Evolutionary conservation across 2,113 vertebrate genomes (phyloP).

Genomic region (Festucalex cinctus): DNA sequence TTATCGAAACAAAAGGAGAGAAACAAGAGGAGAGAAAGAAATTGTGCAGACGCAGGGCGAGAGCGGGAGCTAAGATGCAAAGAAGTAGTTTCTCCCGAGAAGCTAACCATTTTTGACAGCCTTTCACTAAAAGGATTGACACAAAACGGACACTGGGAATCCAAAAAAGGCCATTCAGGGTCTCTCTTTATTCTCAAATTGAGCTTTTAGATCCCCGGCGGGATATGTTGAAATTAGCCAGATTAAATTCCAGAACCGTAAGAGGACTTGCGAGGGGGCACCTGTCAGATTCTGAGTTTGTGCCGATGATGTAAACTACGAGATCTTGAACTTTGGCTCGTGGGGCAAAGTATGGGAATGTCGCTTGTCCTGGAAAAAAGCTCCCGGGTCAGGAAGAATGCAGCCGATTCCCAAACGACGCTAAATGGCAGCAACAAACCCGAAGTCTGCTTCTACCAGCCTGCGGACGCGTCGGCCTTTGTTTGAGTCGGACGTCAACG

Average conservation of each 20-base stretch:
- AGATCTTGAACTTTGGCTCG: conserved; percentile 49
- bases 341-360: conserved; percentile 47
- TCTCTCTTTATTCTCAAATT: conserved; percentile 53
- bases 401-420: conserved; percentile 15
- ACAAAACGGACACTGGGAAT: conserved; percentile 69
- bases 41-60: conserved; percentile 86
- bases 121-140: conserved; percentile 73
- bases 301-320: conserved; percentile 46
- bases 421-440: conserved; percentile 22
- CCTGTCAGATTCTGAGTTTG: conserved; percentile 36
- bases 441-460: conserved; percentile 1
- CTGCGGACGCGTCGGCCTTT: conserved; percentile 11
- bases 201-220: conserved; percentile 58
- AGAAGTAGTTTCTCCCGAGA: conserved; percentile 91
- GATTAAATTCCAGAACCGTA: conserved; percentile 64
- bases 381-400: conserved; percentile 4
- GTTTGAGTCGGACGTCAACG: conserved; percentile 26
- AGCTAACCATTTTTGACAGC: conserved; percentile 94
- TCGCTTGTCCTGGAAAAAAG: conserved; percentile 5
- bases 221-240: conserved; percentile 68
- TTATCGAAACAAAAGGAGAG: conserved; percentile 93
- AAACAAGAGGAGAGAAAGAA: conserved; percentile 78
- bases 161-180: conserved; percentile 67
- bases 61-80: conserved; percentile 86
- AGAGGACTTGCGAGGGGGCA: conserved; percentile 52